Percentiles rank a stretch among this genome's conserved stretches.
Conservation (phyloP, 2,797 vertebrate genomes). For the Danio tinwini region DNA sequence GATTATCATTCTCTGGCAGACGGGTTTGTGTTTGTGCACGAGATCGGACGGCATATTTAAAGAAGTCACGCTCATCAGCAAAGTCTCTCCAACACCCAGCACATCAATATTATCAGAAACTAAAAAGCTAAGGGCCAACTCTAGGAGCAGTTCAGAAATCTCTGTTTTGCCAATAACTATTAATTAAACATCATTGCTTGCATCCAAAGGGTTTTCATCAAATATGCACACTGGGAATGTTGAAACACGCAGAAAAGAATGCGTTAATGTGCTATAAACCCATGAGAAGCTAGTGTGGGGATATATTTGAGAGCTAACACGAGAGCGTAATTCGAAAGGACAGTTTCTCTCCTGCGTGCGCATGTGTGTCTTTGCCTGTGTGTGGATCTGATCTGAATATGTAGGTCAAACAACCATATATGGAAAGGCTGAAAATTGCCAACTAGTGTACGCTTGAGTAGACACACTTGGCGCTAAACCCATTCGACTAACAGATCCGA, state of each 20-base stretch:
- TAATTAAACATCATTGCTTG: conserved; percentile 60
- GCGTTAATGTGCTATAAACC: conserved; percentile 45
- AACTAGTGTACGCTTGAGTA: conserved; percentile 42
- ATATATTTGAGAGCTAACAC: conserved; percentile 48
- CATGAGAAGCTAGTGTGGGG: conserved; percentile 39
- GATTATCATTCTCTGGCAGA: conserved; percentile 47
- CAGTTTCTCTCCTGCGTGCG: conserved; percentile 42
- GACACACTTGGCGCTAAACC: conserved; percentile 28
- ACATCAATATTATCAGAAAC: conserved; percentile 54
- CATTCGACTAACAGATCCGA: conserved; percentile 2
- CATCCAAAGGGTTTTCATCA: conserved; percentile 53
- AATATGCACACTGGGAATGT: conserved; percentile 48
- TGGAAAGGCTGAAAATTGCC: conserved; percentile 49
- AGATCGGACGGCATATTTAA: conserved; percentile 49
- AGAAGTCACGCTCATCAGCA: conserved; percentile 45
- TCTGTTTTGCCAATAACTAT: conserved; percentile 60
- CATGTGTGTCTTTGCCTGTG: conserved; percentile 27
- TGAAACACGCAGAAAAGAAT: conserved; percentile 31
- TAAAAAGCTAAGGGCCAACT: conserved; percentile 31
- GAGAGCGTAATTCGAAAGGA: conserved; percentile 58
- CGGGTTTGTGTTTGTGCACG: conserved; percentile 17
- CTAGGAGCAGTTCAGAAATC: conserved; percentile 39
- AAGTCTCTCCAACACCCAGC: conserved; percentile 43
- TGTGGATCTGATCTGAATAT: conserved; percentile 50
- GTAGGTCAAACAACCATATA: conserved; percentile 57